A percentile compares a stretch with the other conserved stretches of the same genome.
phyloP scores from a whole-genome alignment of 2,797 vertebrate genomes.

The Phataginus tetradactyla region DNA sequence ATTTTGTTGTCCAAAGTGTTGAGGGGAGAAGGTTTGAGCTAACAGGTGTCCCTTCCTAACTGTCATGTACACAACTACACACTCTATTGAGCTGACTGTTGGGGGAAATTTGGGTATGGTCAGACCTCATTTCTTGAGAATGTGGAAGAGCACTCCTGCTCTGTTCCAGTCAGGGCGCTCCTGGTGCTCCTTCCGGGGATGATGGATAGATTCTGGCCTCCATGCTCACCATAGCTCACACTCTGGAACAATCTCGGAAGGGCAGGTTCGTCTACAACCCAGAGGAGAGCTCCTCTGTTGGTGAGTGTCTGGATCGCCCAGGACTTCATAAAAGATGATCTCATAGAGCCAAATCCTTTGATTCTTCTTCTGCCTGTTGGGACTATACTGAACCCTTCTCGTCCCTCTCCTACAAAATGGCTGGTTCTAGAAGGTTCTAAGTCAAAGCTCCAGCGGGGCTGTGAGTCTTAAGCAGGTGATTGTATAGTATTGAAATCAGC shows the following conservation, averaged over 20 bases:
- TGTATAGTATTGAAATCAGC: neutral
- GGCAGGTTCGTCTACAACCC: neutral
- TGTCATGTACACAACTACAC: neutral
- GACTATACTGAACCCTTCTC: neutral
- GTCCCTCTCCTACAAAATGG: neutral
- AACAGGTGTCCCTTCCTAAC: neutral
- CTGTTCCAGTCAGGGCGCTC: neutral
- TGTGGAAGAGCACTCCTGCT: neutral
- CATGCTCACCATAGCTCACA: neutral
- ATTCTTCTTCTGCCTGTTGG: neutral
- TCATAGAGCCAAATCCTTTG: neutral
- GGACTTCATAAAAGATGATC: neutral
- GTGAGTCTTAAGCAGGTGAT: neutral
- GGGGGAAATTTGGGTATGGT: neutral
- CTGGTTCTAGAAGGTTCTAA: neutral
- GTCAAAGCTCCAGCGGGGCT: neutral
- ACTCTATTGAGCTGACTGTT: neutral
- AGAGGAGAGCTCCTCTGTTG: neutral
- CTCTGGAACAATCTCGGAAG: neutral
- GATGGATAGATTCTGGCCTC: neutral
- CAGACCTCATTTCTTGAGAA: neutral
- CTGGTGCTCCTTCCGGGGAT: neutral
- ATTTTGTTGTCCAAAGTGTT: conserved; percentile 11
- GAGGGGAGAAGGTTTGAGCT: neutral
- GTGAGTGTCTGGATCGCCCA: neutral